These are phyloP conservation scores for Hecatera dysodea DNA, from an alignment of 2,888 invertebrate genomes.

Conservation along the genomic window DNA sequence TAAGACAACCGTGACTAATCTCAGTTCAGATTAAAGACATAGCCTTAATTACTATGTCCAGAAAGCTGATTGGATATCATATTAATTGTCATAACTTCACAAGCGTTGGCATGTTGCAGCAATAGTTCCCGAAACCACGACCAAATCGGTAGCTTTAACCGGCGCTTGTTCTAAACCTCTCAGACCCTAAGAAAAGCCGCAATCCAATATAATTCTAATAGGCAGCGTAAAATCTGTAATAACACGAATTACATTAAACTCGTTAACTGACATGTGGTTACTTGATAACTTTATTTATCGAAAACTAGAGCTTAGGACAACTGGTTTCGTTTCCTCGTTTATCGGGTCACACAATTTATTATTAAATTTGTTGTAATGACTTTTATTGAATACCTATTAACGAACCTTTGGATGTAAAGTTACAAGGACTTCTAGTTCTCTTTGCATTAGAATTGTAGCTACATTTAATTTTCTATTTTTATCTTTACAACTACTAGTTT, in stretches of 20 bases:
- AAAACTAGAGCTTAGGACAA: constrained; percentile 56
- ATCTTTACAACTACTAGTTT: no score
- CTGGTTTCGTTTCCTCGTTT: constrained; percentile 63
- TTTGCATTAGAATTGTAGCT: not conserved
- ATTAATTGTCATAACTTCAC: constrained; percentile 26
- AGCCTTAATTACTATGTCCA: constrained; percentile 45
- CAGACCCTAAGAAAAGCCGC: constrained; percentile 26
- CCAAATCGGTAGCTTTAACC: not conserved
- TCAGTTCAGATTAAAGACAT: constrained; percentile 23
- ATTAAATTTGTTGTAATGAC: constrained; percentile 51
- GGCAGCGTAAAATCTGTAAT: constrained; percentile 65
- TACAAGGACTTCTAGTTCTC: constrained; percentile 27
- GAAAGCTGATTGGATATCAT: constrained; percentile 27
- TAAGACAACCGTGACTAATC: constrained; percentile 21
- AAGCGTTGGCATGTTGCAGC: constrained; percentile 29
- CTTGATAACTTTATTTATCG: constrained; percentile 62
- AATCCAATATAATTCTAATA: constrained; percentile 62
- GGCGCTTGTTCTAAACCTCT: constrained; percentile 35
- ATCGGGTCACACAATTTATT: constrained; percentile 43
- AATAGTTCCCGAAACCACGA: constrained; percentile 39
- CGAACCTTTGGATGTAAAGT: constrained; percentile 13
- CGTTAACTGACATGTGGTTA: constrained; percentile 56
- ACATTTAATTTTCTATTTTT: not conserved
- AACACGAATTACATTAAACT: constrained; percentile 56
- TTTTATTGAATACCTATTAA: constrained; percentile 46